Evolutionary conservation across 2,797 vertebrate genomes (phyloP).

Genomic region (Glossophaga mutica): DNA sequence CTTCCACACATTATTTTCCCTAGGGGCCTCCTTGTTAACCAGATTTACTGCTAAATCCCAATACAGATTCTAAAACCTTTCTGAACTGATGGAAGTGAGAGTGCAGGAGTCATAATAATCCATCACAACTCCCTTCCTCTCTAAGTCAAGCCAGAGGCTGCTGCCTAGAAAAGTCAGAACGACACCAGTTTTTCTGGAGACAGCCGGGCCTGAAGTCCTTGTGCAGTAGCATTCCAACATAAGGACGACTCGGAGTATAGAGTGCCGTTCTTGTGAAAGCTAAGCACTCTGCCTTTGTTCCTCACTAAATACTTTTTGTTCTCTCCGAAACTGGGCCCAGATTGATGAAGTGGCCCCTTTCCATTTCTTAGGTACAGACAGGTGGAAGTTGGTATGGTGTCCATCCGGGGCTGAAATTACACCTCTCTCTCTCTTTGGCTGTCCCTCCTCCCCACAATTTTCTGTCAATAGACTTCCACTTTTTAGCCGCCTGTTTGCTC

Average conservation of each 20-base stretch:
- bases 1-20: background rate
- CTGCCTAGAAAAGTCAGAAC: background rate
- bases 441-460: background rate
- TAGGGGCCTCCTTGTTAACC: background rate
- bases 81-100: background rate
- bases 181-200: background rate
- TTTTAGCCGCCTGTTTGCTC: slow-evolving; percentile 10
- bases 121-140: background rate
- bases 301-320: background rate
- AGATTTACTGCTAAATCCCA: slow-evolving; percentile 13
- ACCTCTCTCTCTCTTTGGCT: background rate
- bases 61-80: background rate
- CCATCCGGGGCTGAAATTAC: background rate
- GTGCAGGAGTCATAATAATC: background rate
- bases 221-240: background rate
- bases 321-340: slow-evolving; percentile 30
- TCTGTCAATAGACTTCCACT: background rate
- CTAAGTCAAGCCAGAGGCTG: background rate
- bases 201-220: background rate
- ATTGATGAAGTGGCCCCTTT: background rate
- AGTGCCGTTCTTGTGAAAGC: background rate
- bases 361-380: background rate
- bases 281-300: background rate
- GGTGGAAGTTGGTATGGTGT: background rate
- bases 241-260: background rate